Percentiles rank a stretch among this genome's conserved stretches.
Conservation (phyloP, 2,797 vertebrate species). For the Hapalemur alaotrensis region DNA sequence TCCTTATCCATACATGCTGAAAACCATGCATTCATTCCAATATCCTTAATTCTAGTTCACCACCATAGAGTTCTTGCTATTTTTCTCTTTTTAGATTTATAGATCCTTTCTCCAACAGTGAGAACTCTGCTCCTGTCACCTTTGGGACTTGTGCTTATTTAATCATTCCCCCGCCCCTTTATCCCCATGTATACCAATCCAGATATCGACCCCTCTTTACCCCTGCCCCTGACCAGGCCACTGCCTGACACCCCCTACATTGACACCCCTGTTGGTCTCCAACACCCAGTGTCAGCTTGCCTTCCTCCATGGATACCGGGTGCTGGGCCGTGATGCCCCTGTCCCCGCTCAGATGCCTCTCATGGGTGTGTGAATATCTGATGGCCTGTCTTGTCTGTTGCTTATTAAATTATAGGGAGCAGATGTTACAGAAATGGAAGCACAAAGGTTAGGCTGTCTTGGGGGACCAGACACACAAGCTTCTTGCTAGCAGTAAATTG, state of each 20-base stretch:
- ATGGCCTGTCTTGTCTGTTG: slow-evolving; percentile 51
- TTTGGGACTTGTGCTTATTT: neutral
- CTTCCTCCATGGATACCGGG: neutral
- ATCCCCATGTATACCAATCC: neutral
- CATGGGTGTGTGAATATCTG: slow-evolving; percentile 53
- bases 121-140: neutral
- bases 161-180: neutral
- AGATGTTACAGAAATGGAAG: slow-evolving; percentile 63
- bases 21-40: neutral
- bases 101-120: neutral
- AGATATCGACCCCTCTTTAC: neutral
- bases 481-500: slow-evolving; percentile 39
- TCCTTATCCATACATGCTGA: neutral
- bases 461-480: slow-evolving; percentile 50
- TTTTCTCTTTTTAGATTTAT: neutral
- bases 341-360: neutral
- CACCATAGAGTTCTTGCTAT: neutral
- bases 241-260: neutral
- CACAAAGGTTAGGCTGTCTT: slow-evolving; percentile 48
- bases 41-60: neutral
- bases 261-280: neutral
- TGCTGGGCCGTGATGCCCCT: neutral
- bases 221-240: fast-evolving
- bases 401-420: slow-evolving; percentile 73
- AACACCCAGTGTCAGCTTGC: neutral